Conservation (phyloP, 2,888 invertebrate genomes). For the Drosophila putrida region DNA sequence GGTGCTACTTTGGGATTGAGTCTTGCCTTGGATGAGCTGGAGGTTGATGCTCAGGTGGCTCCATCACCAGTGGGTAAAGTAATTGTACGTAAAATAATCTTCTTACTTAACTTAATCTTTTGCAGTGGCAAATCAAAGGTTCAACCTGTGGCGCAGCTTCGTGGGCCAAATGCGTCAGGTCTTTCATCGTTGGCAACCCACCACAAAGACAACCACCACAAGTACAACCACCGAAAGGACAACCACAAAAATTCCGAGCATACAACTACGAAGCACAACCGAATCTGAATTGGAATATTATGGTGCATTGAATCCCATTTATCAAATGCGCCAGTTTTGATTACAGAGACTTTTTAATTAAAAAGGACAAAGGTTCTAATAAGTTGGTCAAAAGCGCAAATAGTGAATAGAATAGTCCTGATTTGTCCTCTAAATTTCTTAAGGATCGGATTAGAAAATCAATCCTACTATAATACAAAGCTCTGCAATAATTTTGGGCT, state of each 20-base stretch:
- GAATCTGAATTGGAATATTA: conserved; percentile 52
- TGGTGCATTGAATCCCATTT: conserved; percentile 72
- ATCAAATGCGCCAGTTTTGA: conserved; percentile 53
- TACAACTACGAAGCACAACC: conserved; percentile 34
- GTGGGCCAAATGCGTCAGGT: conserved; percentile 46
- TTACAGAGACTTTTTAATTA: neutral
- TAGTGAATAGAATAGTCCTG: too few species aligned
- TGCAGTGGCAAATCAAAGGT: conserved; percentile 9
- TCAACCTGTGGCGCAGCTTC: conserved; percentile 51
- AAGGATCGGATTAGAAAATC: too few species aligned
- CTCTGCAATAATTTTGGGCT: too few species aligned
- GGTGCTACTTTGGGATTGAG: conserved; percentile 22
- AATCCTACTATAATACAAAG: too few species aligned
- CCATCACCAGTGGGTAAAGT: conserved; percentile 53
- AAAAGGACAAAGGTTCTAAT: too few species aligned
- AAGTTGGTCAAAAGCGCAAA: too few species aligned
- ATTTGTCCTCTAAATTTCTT: too few species aligned
- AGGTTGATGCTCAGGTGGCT: conserved; percentile 65
- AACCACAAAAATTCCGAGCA: conserved; percentile 8
- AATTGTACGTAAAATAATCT: too few species aligned
- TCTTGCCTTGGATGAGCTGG: conserved; percentile 49
- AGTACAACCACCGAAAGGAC: neutral
- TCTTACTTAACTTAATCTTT: too few species aligned
- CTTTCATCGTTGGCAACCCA: conserved; percentile 32
- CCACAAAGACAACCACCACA: conserved; percentile 7